Evolutionary conservation across 2,888 invertebrate species (phyloP).

Genomic region (Lasioglossum oenotherae): DNA sequence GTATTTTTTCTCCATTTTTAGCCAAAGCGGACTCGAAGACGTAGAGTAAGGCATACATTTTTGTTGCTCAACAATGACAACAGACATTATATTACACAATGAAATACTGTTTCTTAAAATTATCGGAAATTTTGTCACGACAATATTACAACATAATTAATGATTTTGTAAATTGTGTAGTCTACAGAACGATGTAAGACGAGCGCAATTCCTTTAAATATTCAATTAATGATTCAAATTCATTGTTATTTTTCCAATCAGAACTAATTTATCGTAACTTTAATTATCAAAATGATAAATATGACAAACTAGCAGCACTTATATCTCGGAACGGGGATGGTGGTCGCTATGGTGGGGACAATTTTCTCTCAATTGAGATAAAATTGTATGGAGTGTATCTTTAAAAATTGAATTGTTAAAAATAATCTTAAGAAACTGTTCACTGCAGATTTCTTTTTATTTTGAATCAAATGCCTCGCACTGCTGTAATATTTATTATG

Average conservation of each 20-base stretch:
- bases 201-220: neutral
- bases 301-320: neutral
- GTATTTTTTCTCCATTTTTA: slow-evolving; percentile 70
- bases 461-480: neutral
- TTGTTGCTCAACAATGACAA: slow-evolving; percentile 55
- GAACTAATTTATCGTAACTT: neutral
- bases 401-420: neutral
- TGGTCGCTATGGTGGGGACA: no score
- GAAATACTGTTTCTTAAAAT: slow-evolving; percentile 11
- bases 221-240: neutral
- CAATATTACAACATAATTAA: neutral
- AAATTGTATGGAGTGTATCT: neutral
- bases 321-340: neutral
- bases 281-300: neutral
- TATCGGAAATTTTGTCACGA: neutral
- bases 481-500: neutral
- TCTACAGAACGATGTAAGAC: neutral
- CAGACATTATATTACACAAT: slow-evolving; percentile 46
- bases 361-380: no score
- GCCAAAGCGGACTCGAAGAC: slow-evolving; percentile 83
- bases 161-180: neutral
- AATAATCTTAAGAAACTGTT: slow-evolving; percentile 1
- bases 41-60: slow-evolving; percentile 77
- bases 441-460: neutral
- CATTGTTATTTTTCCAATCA: neutral